Conservation (phyloP, 2,113 vertebrate genomes). For the Atractosteus spatula region DNA sequence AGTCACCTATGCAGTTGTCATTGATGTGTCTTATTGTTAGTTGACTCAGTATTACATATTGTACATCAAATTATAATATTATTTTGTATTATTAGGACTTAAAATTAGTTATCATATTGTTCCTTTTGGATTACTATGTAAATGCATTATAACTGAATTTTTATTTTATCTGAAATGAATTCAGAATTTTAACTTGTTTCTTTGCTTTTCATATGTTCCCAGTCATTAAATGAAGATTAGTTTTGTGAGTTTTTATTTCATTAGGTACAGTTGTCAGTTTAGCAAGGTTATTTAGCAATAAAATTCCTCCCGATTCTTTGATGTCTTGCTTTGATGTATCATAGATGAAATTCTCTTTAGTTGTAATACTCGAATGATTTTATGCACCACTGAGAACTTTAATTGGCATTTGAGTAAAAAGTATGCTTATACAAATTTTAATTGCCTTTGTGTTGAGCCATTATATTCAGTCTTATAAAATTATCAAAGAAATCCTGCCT, state of each 20-base stretch:
- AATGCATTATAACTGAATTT: not conserved
- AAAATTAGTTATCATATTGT: not conserved
- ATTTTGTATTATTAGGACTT: too few relatives aligned
- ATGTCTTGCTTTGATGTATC: slow-evolving; percentile 39
- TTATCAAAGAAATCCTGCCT: slow-evolving; percentile 12
- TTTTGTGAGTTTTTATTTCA: slow-evolving; percentile 25
- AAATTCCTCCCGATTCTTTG: slow-evolving; percentile 30
- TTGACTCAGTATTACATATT: too few relatives aligned
- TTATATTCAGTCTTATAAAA: slow-evolving; percentile 14
- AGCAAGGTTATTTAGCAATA: not conserved
- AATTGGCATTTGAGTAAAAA: slow-evolving; percentile 31
- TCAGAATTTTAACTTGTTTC: too few relatives aligned
- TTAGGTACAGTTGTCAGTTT: slow-evolving; percentile 25
- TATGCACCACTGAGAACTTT: slow-evolving; percentile 19
- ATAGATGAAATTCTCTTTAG: not conserved
- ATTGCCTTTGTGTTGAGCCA: slow-evolving; percentile 9
- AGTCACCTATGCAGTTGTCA: too few relatives aligned
- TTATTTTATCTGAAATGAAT: too few relatives aligned
- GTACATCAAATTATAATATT: too few relatives aligned
- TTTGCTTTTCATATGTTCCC: too few relatives aligned
- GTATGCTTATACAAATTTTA: slow-evolving; percentile 21
- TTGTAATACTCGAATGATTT: slow-evolving; percentile 16
- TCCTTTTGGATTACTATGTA: not conserved
- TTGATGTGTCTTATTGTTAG: too few relatives aligned
- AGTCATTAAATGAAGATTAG: too few relatives aligned